These are phyloP conservation scores for Platysternon megacephalum DNA, from an alignment of 2,113 vertebrate genomes.

Conservation along the genomic window DNA sequence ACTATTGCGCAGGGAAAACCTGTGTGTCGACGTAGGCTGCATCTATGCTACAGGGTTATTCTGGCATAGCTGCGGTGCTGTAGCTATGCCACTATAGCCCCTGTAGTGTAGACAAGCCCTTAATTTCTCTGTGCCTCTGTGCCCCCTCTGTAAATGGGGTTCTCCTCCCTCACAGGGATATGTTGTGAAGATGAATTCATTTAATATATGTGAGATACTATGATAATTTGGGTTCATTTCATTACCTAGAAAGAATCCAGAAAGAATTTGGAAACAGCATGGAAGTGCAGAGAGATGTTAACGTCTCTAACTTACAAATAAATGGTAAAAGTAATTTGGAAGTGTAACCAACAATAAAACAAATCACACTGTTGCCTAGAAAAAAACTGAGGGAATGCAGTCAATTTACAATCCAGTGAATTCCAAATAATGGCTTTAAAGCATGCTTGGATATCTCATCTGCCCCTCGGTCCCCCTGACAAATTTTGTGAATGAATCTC, in stretches of 20 bases:
- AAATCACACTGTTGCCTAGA: background rate
- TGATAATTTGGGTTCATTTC: background rate
- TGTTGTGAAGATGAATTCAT: background rate
- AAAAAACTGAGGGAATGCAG: background rate
- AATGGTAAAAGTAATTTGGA: background rate
- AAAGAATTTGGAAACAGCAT: background rate
- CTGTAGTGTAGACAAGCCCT: background rate
- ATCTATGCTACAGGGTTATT: background rate
- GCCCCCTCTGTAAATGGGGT: background rate
- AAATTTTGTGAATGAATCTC: background rate
- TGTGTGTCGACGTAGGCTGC: background rate
- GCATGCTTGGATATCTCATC: background rate
- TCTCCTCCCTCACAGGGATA: background rate
- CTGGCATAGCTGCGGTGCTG: background rate
- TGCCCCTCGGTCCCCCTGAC: background rate
- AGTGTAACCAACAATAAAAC: fast-evolving
- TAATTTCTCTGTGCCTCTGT: background rate
- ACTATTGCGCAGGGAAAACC: background rate
- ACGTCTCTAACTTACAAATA: background rate
- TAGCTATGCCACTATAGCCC: background rate
- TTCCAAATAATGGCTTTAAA: background rate
- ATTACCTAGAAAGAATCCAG: background rate
- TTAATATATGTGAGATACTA: background rate
- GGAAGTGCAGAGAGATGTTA: background rate
- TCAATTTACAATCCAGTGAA: background rate